phyloP scores from a whole-genome alignment of 2,797 vertebrate species.

The Pangasius mekongensis region DNA sequence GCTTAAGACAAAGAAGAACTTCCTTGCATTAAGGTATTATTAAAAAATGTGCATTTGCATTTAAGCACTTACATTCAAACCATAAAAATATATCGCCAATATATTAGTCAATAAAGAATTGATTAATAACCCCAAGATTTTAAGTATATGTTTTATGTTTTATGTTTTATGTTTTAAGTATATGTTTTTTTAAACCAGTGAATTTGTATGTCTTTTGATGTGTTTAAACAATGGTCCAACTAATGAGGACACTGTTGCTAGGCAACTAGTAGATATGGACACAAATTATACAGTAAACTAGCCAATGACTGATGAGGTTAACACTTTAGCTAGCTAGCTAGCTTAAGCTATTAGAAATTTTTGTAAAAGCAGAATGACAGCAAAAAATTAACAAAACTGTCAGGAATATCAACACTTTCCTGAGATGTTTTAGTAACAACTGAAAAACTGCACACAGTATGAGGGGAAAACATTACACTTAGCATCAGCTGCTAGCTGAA shows the following conservation, averaged over 20 bases:
- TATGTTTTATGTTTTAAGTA: too few species aligned
- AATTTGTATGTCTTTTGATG: not conserved
- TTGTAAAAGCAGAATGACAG: not conserved
- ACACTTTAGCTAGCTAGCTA: not conserved
- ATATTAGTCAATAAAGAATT: too few species aligned
- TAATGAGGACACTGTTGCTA: not conserved
- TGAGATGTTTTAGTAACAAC: not conserved
- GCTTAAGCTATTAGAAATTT: not conserved
- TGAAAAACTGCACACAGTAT: not conserved
- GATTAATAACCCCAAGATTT: not conserved
- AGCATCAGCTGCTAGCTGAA: not conserved
- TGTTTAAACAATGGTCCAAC: not conserved
- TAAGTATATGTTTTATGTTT: not conserved
- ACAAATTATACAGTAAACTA: not conserved
- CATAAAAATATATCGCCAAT: not conserved
- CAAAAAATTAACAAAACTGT: not conserved
- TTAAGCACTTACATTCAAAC: not conserved
- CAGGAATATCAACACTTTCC: not conserved
- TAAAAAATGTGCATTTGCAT: not conserved
- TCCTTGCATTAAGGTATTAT: conserved; percentile 79
- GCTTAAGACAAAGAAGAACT: conserved; percentile 77
- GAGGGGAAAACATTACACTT: not conserved
- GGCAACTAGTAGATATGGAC: not conserved
- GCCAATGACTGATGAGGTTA: not conserved
- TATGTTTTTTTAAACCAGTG: not conserved